These are phyloP conservation scores for Chelon auratus DNA, from an alignment of 2,797 vertebrate species.

Conservation along the genomic window DNA sequence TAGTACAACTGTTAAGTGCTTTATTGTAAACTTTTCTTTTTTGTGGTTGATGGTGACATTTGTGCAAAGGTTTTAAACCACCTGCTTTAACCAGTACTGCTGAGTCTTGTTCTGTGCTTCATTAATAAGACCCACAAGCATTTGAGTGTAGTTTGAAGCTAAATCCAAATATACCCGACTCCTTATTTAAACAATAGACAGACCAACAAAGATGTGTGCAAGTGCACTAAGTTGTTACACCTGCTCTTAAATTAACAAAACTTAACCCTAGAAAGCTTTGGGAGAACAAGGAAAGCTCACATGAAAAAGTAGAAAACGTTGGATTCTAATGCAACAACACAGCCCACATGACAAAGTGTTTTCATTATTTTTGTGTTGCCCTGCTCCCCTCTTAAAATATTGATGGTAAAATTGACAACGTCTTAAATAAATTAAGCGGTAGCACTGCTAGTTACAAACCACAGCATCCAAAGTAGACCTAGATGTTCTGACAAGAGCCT, in stretches of 20 bases:
- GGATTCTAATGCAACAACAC: neutral
- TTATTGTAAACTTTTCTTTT: conserved; percentile 8
- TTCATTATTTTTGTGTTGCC: neutral
- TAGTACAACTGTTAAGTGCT: neutral
- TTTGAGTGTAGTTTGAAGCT: conserved; percentile 10
- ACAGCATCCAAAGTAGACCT: neutral
- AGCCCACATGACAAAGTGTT: neutral
- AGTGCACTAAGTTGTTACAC: neutral
- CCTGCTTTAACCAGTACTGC: neutral
- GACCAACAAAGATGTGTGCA: conserved; percentile 10
- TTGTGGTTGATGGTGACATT: conserved; percentile 4
- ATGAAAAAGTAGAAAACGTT: neutral
- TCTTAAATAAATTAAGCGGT: neutral
- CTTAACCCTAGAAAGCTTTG: neutral
- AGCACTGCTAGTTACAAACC: neutral
- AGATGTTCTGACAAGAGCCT: neutral
- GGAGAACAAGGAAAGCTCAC: neutral
- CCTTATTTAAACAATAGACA: conserved; percentile 17
- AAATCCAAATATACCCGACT: neutral
- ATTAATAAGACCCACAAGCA: neutral
- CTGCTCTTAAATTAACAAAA: conserved; percentile 13
- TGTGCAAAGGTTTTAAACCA: conserved; percentile 12
- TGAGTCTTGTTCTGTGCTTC: conserved; percentile 9
- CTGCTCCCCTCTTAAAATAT: neutral
- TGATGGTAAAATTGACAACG: neutral